phyloP scores from a whole-genome alignment of 2,797 vertebrate species.

The Gouania willdenowi region DNA sequence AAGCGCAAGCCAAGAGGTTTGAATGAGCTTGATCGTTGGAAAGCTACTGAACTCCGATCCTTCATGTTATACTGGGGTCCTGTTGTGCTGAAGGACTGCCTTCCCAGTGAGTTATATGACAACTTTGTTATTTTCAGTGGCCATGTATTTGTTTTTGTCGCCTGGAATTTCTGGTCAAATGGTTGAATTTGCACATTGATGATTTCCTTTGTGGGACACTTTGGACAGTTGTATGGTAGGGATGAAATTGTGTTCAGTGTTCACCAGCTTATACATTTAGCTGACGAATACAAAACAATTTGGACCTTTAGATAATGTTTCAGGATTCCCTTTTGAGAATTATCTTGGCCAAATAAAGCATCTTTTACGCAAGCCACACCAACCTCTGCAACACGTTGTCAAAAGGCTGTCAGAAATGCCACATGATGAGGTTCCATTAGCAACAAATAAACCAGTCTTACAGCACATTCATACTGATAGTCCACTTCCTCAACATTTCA shows the following conservation, averaged over 20 bases:
- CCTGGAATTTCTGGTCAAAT: constrained; percentile 9
- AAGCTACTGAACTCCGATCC: not conserved
- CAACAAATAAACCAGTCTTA: too few species aligned
- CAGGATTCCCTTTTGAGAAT: constrained; percentile 17
- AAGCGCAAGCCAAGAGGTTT: too few species aligned
- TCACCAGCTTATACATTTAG: constrained; percentile 22
- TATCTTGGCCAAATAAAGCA: constrained; percentile 15
- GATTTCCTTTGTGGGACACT: constrained; percentile 20
- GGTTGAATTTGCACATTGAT: constrained; percentile 15
- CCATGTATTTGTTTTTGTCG: constrained; percentile 15
- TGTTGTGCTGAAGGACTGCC: constrained; percentile 13
- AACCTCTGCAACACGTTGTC: not conserved
- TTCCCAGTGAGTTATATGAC: too few species aligned
- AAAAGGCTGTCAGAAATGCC: constrained; percentile 26
- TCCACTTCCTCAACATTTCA: too few species aligned
- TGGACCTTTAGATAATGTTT: constrained; percentile 15
- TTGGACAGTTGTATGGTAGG: constrained; percentile 19
- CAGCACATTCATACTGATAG: too few species aligned
- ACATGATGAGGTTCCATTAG: too few species aligned
- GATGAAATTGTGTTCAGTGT: constrained; percentile 18
- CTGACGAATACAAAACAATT: constrained; percentile 17
- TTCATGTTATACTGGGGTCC: constrained; percentile 15
- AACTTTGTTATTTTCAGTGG: constrained; percentile 31
- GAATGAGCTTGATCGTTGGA: too few species aligned
- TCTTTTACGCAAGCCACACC: constrained; percentile 14